Conservation (phyloP, 2,888 invertebrate genomes). For the Aleiodes alternator region DNA sequence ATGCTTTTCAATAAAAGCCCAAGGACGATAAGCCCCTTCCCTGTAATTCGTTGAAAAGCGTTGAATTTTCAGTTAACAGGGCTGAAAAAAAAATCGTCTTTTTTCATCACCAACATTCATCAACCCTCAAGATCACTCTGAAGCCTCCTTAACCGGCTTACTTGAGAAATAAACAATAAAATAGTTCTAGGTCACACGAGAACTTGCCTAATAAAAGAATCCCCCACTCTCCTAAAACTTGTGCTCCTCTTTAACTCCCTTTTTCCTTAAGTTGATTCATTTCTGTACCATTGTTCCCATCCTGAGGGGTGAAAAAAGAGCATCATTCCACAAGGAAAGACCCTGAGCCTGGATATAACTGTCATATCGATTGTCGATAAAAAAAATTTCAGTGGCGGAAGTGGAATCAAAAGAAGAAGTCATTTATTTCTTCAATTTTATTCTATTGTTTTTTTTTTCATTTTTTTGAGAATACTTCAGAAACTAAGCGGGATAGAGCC, state of each 20-base stretch:
- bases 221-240: background rate
- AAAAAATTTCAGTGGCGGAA: background rate
- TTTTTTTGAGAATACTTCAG: too few relatives aligned
- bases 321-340: constrained; percentile 17
- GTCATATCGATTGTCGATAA: constrained; percentile 34
- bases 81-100: too few relatives aligned
- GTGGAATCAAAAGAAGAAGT: background rate
- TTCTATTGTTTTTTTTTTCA: too few relatives aligned
- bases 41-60: constrained; percentile 1
- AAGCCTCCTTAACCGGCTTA: background rate
- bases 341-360: constrained; percentile 28
- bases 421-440: constrained; percentile 3
- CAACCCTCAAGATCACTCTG: too few relatives aligned
- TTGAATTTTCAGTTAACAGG: constrained; percentile 13
- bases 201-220: constrained; percentile 9
- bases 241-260: constrained; percentile 3
- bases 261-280: constrained; percentile 32
- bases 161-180: constrained; percentile 1
- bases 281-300: constrained; percentile 29
- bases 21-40: background rate
- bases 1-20: constrained; percentile 42
- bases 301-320: constrained; percentile 2
- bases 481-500: too few relatives aligned
- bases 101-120: too few relatives aligned
- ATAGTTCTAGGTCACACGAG: constrained; percentile 15